phyloP scores from a whole-genome alignment of 2,113 vertebrate species.

The Tretioscincus oriximinensis region DNA sequence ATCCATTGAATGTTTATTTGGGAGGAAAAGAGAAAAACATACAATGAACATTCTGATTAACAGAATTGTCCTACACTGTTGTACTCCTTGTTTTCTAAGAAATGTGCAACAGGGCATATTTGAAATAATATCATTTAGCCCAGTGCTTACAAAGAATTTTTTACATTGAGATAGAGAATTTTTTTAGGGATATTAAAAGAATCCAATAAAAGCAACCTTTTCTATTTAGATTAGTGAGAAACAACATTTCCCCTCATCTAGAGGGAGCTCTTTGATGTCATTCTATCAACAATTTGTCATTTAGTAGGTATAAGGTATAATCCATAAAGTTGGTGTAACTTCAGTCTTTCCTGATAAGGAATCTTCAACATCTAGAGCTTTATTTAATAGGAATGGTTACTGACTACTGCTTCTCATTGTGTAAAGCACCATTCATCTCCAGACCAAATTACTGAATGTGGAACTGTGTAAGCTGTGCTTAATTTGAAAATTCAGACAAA shows the following conservation, averaged over 20 bases:
- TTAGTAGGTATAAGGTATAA: conserved; percentile 46
- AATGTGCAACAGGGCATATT: background rate
- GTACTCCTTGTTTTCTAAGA: conserved; percentile 38
- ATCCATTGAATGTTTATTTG: conserved; percentile 9
- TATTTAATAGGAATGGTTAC: background rate
- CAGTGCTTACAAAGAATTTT: conserved; percentile 34
- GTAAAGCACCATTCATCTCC: conserved; percentile 15
- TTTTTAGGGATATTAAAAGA: conserved; percentile 17
- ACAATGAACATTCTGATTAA: conserved; percentile 43
- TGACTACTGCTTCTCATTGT: conserved; percentile 22
- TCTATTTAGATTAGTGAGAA: conserved; percentile 43
- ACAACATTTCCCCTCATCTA: conserved; percentile 26
- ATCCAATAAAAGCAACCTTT: conserved; percentile 43
- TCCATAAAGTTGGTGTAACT: conserved; percentile 46
- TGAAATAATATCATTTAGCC: conserved; percentile 16
- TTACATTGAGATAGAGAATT: background rate
- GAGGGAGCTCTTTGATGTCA: conserved; percentile 54
- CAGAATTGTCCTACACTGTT: conserved; percentile 17
- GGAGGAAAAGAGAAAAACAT: background rate
- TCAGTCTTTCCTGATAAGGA: conserved; percentile 33
- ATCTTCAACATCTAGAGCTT: conserved; percentile 50
- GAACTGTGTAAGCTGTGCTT: background rate
- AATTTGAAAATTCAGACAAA: conserved; percentile 13
- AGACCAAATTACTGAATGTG: conserved; percentile 24
- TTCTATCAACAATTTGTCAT: conserved; percentile 63